Base-by-base conservation (phyloP, 2,888 invertebrate genomes). In the Hydropsyche betteni region DNA sequence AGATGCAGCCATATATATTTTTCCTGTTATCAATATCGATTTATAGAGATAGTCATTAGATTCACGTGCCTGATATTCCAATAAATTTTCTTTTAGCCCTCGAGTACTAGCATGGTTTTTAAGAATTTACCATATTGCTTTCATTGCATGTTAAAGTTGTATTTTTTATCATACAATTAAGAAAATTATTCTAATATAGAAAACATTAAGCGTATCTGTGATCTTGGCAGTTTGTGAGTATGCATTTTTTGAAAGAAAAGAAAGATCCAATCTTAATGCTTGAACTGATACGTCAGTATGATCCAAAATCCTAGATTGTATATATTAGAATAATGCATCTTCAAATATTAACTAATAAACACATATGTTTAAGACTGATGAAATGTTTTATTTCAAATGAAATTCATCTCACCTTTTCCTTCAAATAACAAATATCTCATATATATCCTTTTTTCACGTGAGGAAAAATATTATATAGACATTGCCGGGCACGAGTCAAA, bases 31-130 rank as follows among this genome's bases (percentile, higher is more conserved):
- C 24, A 33, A 16, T 24, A 4, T 24, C 24, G 24, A 24, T 24
- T 24, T 24, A 24, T 61, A 61, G 14, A 61, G 34, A 61, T 68
- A 38, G 24, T 68, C 36, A 69, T 52, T 75, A 78, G 74, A 75
- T 64, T 69, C 71, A 79, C 77, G 79, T 79, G 79, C 79, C 79
- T 79, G 77, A 77, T 52, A 77, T 68, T 75, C 77, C 75, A 77
- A 77, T 74, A 75, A 70, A 50, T 68, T 38, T 24, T 70, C 68
- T 75, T 71, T 69, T 73, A 74, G 73, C 44, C n/a, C 74, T 75
- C 76, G 69, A 68, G 74, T 75, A 69, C 52, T 68, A 68, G 61
- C 44, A 44, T 44, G 44, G 44, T 44, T 44, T 44, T 44, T 44
- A 44, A 44, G 44, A 72, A 77, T 38, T 74, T 64, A 24, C 16